Conservation (phyloP, 1,140 invertebrate genomes). For the Micrasema longulum region DNA sequence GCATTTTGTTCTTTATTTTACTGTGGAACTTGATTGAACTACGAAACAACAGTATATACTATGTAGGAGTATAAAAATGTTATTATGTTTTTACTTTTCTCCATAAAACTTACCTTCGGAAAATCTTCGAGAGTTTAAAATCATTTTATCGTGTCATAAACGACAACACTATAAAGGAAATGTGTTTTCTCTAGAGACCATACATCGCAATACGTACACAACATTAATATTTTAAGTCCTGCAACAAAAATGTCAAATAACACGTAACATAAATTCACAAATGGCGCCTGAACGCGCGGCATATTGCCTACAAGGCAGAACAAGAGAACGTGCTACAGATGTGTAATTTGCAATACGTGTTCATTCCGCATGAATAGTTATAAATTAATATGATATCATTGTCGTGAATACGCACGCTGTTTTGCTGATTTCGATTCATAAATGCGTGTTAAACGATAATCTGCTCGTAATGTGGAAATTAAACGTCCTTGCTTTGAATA, state of each 20-base stretch:
- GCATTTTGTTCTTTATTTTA: too few relatives aligned
- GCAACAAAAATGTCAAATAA: too few relatives aligned
- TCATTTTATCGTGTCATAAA: constrained; percentile 11
- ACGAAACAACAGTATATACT: too few relatives aligned
- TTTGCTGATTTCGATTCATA: constrained; percentile 1
- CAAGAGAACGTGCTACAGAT: constrained; percentile 1
- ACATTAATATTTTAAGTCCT: too few relatives aligned
- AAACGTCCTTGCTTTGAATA: neutral
- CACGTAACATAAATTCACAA: neutral
- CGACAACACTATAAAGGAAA: neutral
- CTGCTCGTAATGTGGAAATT: constrained; percentile 11
- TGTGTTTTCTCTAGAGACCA: constrained; percentile 9
- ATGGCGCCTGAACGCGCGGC: constrained; percentile 3
- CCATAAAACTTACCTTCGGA: too few relatives aligned
- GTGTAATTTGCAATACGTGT: constrained; percentile 10
- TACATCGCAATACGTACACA: neutral
- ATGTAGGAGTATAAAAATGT: too few relatives aligned
- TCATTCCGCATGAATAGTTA: constrained; percentile 22
- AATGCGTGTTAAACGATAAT: constrained; percentile 1
- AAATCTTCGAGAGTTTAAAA: neutral
- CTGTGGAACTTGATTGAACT: too few relatives aligned
- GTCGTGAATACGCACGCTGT: constrained; percentile 10
- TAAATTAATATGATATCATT: constrained; percentile 21
- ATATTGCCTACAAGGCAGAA: constrained; percentile 11
- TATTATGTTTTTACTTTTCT: too few relatives aligned